A percentile compares a stretch with the other conserved stretches of the same genome.
Evolutionary conservation across 2,888 invertebrate species (phyloP).

Genomic region (Aelia acuminata): DNA sequence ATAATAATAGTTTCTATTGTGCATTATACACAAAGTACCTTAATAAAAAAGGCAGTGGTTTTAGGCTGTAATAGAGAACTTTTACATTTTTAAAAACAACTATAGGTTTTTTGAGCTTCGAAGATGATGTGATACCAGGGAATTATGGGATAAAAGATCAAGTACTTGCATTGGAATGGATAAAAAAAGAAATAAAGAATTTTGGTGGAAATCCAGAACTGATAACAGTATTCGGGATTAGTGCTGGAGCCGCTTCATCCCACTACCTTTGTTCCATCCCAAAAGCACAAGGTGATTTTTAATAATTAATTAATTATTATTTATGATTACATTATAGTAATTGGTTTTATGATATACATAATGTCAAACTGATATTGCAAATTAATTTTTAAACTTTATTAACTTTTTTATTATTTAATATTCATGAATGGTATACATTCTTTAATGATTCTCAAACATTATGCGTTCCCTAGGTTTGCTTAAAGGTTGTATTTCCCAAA

Average conservation of each 20-base stretch:
- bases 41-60: too few species aligned
- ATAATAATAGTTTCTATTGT: too few species aligned
- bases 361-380: too few species aligned
- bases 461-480: neutral
- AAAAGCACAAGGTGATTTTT: conserved; percentile 25
- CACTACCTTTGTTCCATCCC: conserved; percentile 45
- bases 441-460: neutral
- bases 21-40: too few species aligned
- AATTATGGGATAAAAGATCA: conserved; percentile 47
- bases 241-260: conserved; percentile 53
- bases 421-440: neutral
- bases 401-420: too few species aligned
- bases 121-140: conserved; percentile 24
- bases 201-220: conserved; percentile 49
- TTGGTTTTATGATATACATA: too few species aligned
- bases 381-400: too few species aligned
- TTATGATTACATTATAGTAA: too few species aligned
- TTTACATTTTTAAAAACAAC: neutral
- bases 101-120: conserved; percentile 47
- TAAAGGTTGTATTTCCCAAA: conserved; percentile 55
- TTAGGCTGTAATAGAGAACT: too few species aligned
- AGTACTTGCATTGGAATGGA: conserved; percentile 33
- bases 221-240: conserved; percentile 35
- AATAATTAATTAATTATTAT: neutral
- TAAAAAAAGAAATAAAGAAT: conserved; percentile 23